These are phyloP conservation scores for Microtus ochrogaster DNA, from an alignment of 2,113 vertebrate genomes.

Conservation along the genomic window DNA sequence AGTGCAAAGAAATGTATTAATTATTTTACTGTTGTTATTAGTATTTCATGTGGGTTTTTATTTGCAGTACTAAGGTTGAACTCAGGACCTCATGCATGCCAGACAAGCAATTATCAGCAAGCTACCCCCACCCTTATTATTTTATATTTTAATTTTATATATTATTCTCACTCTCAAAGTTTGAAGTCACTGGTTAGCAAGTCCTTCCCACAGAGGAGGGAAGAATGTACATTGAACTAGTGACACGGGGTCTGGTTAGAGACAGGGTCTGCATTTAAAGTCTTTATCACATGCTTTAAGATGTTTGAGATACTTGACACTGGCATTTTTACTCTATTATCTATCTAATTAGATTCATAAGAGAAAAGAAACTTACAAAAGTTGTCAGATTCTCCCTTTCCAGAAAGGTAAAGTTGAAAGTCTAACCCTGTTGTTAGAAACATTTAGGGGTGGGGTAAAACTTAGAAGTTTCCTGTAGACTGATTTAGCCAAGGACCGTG, in stretches of 20 bases:
- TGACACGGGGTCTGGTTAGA: not conserved
- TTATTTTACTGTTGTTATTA: conserved; percentile 57
- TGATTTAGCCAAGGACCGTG: not conserved
- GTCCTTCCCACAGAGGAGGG: not conserved
- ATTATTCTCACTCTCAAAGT: not conserved
- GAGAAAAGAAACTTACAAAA: not conserved
- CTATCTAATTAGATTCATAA: not conserved
- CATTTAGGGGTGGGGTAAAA: not conserved
- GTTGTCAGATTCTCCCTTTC: not conserved
- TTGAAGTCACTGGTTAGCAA: conserved; percentile 32
- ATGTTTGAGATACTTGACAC: not conserved
- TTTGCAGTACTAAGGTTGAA: not conserved
- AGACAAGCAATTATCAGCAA: not conserved
- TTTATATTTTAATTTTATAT: conserved; percentile 40
- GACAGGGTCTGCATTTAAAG: not conserved
- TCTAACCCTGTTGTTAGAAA: not conserved
- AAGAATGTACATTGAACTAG: not conserved
- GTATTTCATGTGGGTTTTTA: not conserved
- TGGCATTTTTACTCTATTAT: not conserved
- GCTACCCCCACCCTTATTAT: not conserved
- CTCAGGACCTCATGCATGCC: not conserved
- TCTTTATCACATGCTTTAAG: not conserved
- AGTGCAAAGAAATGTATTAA: conserved; percentile 59
- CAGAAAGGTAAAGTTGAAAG: not conserved
- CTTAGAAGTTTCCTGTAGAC: not conserved